These are phyloP conservation scores for Macrosoma leucophasiata DNA, from an alignment of 2,888 invertebrate genomes.

Conservation along the genomic window DNA sequence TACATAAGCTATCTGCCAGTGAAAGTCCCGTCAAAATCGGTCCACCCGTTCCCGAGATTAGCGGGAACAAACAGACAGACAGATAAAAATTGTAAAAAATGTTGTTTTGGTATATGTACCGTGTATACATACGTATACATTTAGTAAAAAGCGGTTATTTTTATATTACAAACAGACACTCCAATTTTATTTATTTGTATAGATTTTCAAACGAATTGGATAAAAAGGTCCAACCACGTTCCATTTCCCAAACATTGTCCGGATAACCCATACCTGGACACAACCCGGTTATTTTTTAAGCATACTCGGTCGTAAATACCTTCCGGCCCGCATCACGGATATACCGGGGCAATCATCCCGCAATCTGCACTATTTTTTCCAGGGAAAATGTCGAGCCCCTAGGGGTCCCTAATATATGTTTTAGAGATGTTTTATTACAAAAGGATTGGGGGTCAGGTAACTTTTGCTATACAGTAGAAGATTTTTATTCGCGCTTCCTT, in stretches of 20 bases:
- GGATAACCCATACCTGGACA: slow-evolving; percentile 13
- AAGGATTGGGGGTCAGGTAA: too few relatives aligned
- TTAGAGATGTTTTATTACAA: too few relatives aligned
- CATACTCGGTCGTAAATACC: slow-evolving; percentile 56
- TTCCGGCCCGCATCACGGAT: slow-evolving; percentile 52
- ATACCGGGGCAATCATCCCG: slow-evolving; percentile 64
- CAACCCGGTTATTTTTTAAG: slow-evolving; percentile 55
- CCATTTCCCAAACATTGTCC: background rate
- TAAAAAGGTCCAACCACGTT: background rate
- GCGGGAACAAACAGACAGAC: too few relatives aligned
- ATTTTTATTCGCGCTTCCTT: too few relatives aligned
- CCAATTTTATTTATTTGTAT: background rate
- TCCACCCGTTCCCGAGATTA: too few relatives aligned
- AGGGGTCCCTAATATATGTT: slow-evolving; percentile 48
- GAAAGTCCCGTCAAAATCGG: too few relatives aligned
- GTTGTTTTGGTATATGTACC: too few relatives aligned
- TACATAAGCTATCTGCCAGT: too few relatives aligned
- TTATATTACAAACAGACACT: background rate
- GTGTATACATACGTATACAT: too few relatives aligned
- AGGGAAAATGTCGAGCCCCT: slow-evolving; percentile 52
- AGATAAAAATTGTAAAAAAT: too few relatives aligned
- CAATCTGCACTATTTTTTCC: slow-evolving; percentile 66
- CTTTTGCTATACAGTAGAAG: too few relatives aligned
- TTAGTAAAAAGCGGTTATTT: too few relatives aligned
- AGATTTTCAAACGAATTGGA: background rate